Evolutionary conservation across 2,113 vertebrate genomes (phyloP).

Genomic region (Hemibagrus wyckioides): DNA sequence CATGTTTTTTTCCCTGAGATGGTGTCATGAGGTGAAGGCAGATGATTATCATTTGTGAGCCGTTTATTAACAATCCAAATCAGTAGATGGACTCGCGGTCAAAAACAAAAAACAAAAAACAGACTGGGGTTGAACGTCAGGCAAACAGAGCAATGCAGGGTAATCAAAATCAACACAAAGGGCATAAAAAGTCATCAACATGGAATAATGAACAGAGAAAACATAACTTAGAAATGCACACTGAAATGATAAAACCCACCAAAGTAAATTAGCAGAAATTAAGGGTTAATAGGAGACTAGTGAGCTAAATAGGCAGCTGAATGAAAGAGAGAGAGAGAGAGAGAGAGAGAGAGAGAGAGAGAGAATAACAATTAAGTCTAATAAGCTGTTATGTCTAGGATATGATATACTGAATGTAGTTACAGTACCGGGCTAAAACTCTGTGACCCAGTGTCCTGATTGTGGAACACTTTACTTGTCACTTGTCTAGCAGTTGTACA

Average conservation of each 20-base stretch:
- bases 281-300: not conserved
- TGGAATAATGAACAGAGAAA: not conserved
- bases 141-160: not conserved
- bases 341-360: not conserved
- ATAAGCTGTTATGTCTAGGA: not conserved
- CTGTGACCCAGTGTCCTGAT: not conserved
- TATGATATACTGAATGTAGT: not conserved
- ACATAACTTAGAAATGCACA: not conserved
- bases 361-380: not conserved
- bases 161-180: slow-evolving; percentile 4
- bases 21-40: slow-evolving; percentile 1
- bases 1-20: not conserved
- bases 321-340: not conserved
- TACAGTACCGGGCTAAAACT: not conserved
- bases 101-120: not conserved
- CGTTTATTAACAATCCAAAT: not conserved
- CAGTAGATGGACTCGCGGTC: not conserved
- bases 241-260: not conserved
- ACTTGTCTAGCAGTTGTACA: not conserved
- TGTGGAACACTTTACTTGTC: not conserved
- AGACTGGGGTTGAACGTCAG: not conserved
- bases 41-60: not conserved
- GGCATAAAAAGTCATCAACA: not conserved
- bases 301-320: not conserved
- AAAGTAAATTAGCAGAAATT: not conserved